Evolutionary conservation across 2,797 vertebrate species (phyloP).

Genomic region (Orestias chungarensis): DNA sequence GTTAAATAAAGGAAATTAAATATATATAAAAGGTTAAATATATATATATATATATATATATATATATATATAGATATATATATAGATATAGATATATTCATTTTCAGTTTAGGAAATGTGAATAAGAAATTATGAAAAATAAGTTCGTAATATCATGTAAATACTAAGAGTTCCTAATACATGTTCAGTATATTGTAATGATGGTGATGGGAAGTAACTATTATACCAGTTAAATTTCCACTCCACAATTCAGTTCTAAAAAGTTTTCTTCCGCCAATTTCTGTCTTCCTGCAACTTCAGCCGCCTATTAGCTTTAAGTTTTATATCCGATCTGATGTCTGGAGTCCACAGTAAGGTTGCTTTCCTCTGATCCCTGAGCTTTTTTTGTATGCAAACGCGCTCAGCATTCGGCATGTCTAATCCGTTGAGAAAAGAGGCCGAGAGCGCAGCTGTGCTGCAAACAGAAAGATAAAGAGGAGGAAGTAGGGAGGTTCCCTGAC

Average conservation of each 20-base stretch:
- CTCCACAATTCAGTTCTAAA: conserved; percentile 9
- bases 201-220: too few species aligned
- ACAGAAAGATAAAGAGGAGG: conserved; percentile 55
- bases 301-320: conserved; percentile 31
- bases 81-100: neutral
- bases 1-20: too few species aligned
- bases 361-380: conserved; percentile 47
- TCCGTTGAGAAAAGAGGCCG: conserved; percentile 56
- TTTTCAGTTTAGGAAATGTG: neutral
- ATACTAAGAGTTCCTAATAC: neutral
- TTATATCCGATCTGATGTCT: conserved; percentile 31
- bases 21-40: too few species aligned
- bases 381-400: conserved; percentile 60
- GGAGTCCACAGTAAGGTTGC: conserved; percentile 48
- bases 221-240: too few species aligned
- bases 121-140: neutral
- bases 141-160: neutral
- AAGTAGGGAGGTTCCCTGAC: conserved; percentile 33
- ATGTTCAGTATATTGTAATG: neutral
- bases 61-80: too few species aligned
- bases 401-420: conserved; percentile 62
- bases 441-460: conserved; percentile 43
- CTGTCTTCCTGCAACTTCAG: conserved; percentile 1
- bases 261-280: conserved; percentile 6
- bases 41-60: too few species aligned